Percentiles rank a stretch among this genome's conserved stretches.
Evolutionary conservation across 2,888 invertebrate genomes (phyloP).

Genomic region (Apodemia duryi): DNA sequence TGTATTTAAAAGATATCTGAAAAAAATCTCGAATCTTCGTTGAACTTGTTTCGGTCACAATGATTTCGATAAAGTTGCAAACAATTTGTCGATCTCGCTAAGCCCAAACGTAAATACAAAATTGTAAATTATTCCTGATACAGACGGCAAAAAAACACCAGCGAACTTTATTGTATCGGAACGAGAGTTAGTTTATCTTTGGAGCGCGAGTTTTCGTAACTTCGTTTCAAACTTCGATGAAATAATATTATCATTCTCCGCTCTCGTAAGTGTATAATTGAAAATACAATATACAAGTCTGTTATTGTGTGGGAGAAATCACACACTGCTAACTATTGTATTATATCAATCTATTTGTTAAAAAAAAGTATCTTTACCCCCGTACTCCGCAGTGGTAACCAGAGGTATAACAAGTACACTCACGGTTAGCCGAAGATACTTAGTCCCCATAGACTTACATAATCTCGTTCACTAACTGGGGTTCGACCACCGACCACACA

Average conservation of each 20-base stretch:
- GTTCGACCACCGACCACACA: too few relatives aligned
- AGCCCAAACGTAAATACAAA: slow-evolving; percentile 54
- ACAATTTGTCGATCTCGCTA: slow-evolving; percentile 53
- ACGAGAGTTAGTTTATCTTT: slow-evolving; percentile 60
- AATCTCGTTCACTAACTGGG: too few relatives aligned
- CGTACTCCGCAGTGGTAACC: too few relatives aligned
- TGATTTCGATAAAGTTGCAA: slow-evolving; percentile 39
- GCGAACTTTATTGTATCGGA: slow-evolving; percentile 54
- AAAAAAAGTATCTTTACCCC: too few relatives aligned
- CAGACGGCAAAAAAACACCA: slow-evolving; percentile 44
- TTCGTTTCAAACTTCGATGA: slow-evolving; percentile 48
- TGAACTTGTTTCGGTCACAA: slow-evolving; percentile 26
- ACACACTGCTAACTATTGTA: background rate
- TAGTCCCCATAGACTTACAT: too few relatives aligned
- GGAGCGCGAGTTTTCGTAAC: slow-evolving; percentile 40
- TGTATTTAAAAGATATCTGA: slow-evolving; percentile 22
- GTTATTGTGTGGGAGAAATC: background rate
- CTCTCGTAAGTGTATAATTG: slow-evolving; percentile 14
- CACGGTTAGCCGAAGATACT: too few relatives aligned
- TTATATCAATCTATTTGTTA: too few relatives aligned
- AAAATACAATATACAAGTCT: slow-evolving; percentile 4
- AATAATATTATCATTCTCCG: slow-evolving; percentile 58
- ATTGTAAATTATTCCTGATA: slow-evolving; percentile 54
- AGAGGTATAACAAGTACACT: too few relatives aligned
- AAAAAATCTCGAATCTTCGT: slow-evolving; percentile 27